Base-by-base conservation (phyloP, 2,888 invertebrate genomes). In the Campoplex nolae region DNA sequence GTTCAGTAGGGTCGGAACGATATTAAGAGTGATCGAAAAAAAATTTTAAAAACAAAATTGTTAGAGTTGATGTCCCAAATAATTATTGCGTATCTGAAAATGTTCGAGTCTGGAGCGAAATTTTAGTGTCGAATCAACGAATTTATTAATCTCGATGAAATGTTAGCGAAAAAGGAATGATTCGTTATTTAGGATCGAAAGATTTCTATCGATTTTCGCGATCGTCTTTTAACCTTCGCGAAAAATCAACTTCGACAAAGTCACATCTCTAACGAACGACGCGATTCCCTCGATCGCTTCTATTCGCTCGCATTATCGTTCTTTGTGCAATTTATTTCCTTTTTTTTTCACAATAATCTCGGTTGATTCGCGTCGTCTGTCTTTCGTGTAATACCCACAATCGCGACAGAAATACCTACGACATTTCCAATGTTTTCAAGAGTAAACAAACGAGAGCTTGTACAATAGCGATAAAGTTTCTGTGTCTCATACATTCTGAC, bases 381-480 rank as follows among this genome's bases (percentile, higher is more conserved):
- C 83, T 83, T 35, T 79, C 48, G 42, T 70, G 54, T 76, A 71
- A 79, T 71, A 84, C 82, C 84, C 70, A 65, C 84, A 82, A 87
- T 87, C 78, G 51, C 67, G 68, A 16, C 67, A 75, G 56, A 68
- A 68, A 56, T 58, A 76, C 62, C 67, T 80, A 76, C 54, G 75
- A n/a, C 75, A 73, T 80, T 84, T 84, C 81, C 86, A 35, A 38
- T 54, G 80, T 67, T 70, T 62, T 38, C 78, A 73, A 84, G 76
- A 83, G 78, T 71, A 75, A 68, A 83, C 82, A 38, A 13, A 73
- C 38, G 62, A 67, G 56, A 42, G 68, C 45, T 58, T 79, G 67
- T 71, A 75, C 54, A 82, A 84, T 67, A 68, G 81, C 77, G 82
- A 88, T 88, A 85, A 83, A 78, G 42, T 73, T 70, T 51, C 54